Conservation (phyloP, 2,888 invertebrate genomes). For the Theretra japonica region DNA sequence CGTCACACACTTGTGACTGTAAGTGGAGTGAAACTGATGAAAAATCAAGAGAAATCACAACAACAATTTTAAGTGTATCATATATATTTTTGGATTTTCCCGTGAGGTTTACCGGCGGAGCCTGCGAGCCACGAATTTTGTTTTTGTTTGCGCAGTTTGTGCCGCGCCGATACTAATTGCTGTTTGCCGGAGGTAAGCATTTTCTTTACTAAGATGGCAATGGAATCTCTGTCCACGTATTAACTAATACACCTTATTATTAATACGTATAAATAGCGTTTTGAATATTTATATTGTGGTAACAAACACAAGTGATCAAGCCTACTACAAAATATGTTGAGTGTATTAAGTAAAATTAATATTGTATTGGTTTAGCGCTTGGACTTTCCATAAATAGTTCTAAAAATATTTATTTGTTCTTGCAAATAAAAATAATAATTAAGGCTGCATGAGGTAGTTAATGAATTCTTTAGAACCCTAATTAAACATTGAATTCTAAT, state of each 20-base stretch:
- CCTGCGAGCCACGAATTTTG: slow-evolving; percentile 52
- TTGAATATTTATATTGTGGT: too few relatives aligned
- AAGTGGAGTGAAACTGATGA: slow-evolving; percentile 73
- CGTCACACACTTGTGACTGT: slow-evolving; percentile 72
- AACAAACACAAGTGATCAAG: too few relatives aligned
- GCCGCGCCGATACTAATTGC: slow-evolving; percentile 74
- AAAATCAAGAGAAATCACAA: slow-evolving; percentile 49
- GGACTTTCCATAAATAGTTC: too few relatives aligned
- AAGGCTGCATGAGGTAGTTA: neutral
- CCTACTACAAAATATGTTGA: too few relatives aligned
- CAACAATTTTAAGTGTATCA: slow-evolving; percentile 25
- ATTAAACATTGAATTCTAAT: slow-evolving; percentile 32
- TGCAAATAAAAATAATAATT: neutral
- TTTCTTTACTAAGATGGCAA: slow-evolving; percentile 42
- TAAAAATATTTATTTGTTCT: too few relatives aligned
- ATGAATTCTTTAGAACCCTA: neutral
- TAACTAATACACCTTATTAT: neutral
- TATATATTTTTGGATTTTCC: slow-evolving; percentile 47
- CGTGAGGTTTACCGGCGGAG: slow-evolving; percentile 48
- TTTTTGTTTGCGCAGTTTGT: slow-evolving; percentile 64
- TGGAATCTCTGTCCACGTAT: slow-evolving; percentile 10
- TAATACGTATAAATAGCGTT: too few relatives aligned
- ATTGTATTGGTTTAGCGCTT: too few relatives aligned
- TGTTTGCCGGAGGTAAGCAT: slow-evolving; percentile 74
- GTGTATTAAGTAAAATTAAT: too few relatives aligned